phyloP scores from a whole-genome alignment of 2,113 vertebrate genomes.

The Pedetes capensis region DNA sequence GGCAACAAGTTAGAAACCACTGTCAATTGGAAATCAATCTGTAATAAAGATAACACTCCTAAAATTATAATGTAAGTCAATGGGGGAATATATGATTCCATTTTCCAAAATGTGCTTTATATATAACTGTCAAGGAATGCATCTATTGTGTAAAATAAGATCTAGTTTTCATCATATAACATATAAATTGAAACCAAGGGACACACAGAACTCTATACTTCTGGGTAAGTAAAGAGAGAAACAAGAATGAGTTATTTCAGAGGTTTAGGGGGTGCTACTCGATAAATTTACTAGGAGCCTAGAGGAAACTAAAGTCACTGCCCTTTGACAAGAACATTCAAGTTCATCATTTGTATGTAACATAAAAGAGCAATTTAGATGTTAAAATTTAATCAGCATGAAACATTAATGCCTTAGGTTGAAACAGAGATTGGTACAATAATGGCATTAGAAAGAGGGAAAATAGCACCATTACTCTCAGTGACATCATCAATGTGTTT shows the following conservation, averaged over 20 bases:
- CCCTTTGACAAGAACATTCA: constrained; percentile 52
- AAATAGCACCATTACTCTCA: constrained; percentile 54
- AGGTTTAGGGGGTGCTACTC: not conserved
- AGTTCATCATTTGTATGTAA: constrained; percentile 67
- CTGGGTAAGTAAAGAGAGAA: not conserved
- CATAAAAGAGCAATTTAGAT: constrained; percentile 69
- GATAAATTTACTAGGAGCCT: constrained; percentile 48
- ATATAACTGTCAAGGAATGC: not conserved
- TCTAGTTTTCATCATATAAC: not conserved
- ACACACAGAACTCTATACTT: not conserved
- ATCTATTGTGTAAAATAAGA: not conserved
- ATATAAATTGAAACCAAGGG: constrained; percentile 9
- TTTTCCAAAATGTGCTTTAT: constrained; percentile 42
- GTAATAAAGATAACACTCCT: constrained; percentile 28
- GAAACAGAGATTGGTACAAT: constrained; percentile 59
- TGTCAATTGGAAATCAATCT: constrained; percentile 44
- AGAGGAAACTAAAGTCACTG: constrained; percentile 49
- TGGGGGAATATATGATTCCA: not conserved
- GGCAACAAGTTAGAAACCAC: not conserved
- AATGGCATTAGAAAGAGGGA: constrained; percentile 63
- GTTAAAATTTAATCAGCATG: constrained; percentile 76
- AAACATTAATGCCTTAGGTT: constrained; percentile 68
- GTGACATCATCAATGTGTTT: constrained; percentile 64
- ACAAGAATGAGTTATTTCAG: constrained; percentile 27
- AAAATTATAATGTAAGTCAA: constrained; percentile 45